A percentile compares a stretch with the other conserved stretches of the same genome.
Evolutionary conservation across 2,113 vertebrate species (phyloP).

Genomic region (Bungarus multicinctus): DNA sequence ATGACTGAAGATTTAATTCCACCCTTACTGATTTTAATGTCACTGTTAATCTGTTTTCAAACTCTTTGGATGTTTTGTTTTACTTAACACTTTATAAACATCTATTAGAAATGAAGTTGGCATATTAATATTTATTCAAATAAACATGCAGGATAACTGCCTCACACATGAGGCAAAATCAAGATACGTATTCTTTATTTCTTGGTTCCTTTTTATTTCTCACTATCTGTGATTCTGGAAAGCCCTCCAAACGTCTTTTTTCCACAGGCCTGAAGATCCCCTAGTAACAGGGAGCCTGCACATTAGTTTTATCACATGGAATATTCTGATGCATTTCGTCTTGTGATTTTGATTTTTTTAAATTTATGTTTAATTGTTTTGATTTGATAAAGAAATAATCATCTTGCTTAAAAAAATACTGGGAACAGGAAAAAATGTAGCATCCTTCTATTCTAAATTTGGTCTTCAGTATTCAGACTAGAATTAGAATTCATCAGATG

Average conservation of each 20-base stretch:
- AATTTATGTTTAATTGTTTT: not conserved
- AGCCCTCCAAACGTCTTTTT: not conserved
- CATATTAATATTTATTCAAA: not conserved
- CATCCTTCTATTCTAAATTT: not conserved
- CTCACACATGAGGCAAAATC: not conserved
- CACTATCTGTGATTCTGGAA: not conserved
- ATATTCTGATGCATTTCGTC: not conserved
- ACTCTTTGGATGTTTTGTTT: not conserved
- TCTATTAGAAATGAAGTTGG: not conserved
- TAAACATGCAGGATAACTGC: fast-evolving
- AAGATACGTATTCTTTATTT: not conserved
- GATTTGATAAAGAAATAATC: not conserved
- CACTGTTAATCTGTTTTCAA: not conserved
- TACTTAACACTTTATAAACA: not conserved
- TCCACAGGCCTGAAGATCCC: not conserved
- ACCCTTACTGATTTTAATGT: not conserved
- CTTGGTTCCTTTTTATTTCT: not conserved
- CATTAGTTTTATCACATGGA: not conserved
- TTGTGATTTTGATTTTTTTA: not conserved
- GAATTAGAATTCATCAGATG: not conserved
- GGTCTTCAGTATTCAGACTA: not conserved
- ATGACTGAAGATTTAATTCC: not conserved
- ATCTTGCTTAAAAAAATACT: not conserved
- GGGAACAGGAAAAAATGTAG: not conserved
- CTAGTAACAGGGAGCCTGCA: not conserved